Evolutionary conservation across 2,797 vertebrate genomes (phyloP).

Genomic region (Ceryle rudis): DNA sequence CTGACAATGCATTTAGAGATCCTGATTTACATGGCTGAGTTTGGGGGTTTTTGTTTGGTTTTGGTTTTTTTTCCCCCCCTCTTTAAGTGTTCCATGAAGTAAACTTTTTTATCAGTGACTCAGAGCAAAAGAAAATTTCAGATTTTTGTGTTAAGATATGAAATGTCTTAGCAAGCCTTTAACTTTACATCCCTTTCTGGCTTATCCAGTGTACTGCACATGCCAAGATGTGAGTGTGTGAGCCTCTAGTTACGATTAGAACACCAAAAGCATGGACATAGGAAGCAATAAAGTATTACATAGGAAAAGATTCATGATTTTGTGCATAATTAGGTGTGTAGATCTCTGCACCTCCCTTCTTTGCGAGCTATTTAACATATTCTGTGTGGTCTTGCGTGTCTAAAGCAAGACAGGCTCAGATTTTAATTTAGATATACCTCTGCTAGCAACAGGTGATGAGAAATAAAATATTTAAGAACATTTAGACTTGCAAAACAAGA

Average conservation of each 20-base stretch:
- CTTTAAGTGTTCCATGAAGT: background rate
- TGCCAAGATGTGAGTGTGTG: background rate
- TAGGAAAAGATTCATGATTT: background rate
- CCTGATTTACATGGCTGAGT: background rate
- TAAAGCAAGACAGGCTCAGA: background rate
- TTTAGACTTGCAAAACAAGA: background rate
- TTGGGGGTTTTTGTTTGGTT: background rate
- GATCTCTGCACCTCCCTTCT: background rate
- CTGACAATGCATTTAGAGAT: background rate
- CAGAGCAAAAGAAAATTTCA: conserved; percentile 13
- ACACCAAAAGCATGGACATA: background rate
- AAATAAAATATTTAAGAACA: background rate
- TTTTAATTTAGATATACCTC: background rate
- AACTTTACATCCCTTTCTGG: background rate
- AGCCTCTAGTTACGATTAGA: background rate
- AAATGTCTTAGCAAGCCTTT: conserved; percentile 23
- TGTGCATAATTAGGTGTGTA: background rate
- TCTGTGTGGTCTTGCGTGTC: background rate
- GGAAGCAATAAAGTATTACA: background rate
- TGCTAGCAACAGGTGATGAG: background rate
- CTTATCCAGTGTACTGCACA: background rate
- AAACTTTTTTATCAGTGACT: background rate
- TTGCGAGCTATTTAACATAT: background rate
- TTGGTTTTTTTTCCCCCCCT: fast-evolving
- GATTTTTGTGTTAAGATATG: conserved; percentile 14